Base-by-base conservation (phyloP, 2,113 vertebrate species). In the Sinosuthora webbiana region DNA sequence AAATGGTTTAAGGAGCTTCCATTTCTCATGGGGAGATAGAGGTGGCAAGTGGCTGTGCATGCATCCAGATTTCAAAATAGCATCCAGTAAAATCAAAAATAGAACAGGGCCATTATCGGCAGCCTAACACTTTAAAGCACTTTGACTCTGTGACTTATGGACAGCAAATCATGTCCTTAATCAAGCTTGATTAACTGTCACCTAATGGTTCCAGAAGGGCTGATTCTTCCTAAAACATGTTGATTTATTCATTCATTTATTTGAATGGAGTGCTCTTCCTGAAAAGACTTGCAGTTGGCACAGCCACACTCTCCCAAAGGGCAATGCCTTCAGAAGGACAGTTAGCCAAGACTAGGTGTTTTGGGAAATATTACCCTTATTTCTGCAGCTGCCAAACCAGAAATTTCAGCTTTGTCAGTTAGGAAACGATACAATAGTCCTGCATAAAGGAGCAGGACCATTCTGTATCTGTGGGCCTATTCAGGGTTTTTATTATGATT, bases 131-230 rank as follows among this genome's bases (percentile, higher is more conserved):
- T 90, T 88, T 57, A 79, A 88, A 83, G 14, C 31, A 83, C 31
- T 95, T 93, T 37, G 63, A 50, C 35, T 76, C 18, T 53, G 17
- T 94, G 84, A 52, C 69, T 89, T 91, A 78, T 0, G 2, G 82
- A 57, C 90, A 95, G 63, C n/a, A 93, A 37, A 90, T 87, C 37
- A 42, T 50, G 28, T 42, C 71, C 35, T 91, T 86, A 95, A 94
- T 90, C 87, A 91, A 83, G 45, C 83, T 50, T 79, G 63, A 73
- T 79, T 73, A 95, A 63, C 39, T 12, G 27, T 64, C 42, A 57
- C n/a, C 16, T 74, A 80, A 76, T 0, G 3, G 50, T 15, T 85
- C 63, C 67, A 89, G 69, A 83, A 82, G 9, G 45, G 50, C 45
- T 91, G 87, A 87, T 62, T 82, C 62, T 70, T 47, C 16, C 62